Conservation (phyloP, 2,113 vertebrate species). For the Scartelaos histophorus region DNA sequence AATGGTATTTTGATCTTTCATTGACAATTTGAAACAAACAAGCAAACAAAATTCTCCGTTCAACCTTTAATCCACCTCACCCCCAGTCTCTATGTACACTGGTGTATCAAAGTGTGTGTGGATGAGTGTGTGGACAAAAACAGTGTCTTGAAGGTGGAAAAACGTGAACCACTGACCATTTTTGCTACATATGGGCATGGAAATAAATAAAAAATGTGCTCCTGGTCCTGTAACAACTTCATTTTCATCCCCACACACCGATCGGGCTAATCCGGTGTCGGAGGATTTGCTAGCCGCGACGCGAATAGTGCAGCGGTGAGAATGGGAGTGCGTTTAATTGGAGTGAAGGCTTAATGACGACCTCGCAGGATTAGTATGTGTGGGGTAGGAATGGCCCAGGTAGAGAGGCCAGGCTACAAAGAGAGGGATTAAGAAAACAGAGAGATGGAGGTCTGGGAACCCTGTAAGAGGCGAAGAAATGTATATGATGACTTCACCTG, state of each 20-base stretch:
- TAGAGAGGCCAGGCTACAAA: constrained; percentile 52
- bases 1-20: no score
- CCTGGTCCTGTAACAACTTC: constrained; percentile 31
- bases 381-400: constrained; percentile 70
- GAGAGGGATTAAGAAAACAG: constrained; percentile 23
- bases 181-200: not conserved
- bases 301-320: constrained; percentile 56
- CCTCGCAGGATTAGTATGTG: constrained; percentile 64
- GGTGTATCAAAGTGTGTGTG: no score
- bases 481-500: no score
- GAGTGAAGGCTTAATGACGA: constrained; percentile 71
- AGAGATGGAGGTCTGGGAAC: constrained; percentile 21
- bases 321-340: constrained; percentile 70
- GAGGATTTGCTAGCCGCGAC: constrained; percentile 59
- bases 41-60: no score
- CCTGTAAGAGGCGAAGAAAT: no score
- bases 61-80: no score
- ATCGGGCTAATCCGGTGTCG: constrained; percentile 65
- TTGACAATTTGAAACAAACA: no score
- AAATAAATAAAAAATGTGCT: constrained; percentile 16
- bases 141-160: no score
- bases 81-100: no score
- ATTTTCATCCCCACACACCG: constrained; percentile 63
- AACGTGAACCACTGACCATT: no score
- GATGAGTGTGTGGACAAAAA: no score